phyloP scores from a whole-genome alignment of 2,797 vertebrate species.

The Rhinophrynus dorsalis region DNA sequence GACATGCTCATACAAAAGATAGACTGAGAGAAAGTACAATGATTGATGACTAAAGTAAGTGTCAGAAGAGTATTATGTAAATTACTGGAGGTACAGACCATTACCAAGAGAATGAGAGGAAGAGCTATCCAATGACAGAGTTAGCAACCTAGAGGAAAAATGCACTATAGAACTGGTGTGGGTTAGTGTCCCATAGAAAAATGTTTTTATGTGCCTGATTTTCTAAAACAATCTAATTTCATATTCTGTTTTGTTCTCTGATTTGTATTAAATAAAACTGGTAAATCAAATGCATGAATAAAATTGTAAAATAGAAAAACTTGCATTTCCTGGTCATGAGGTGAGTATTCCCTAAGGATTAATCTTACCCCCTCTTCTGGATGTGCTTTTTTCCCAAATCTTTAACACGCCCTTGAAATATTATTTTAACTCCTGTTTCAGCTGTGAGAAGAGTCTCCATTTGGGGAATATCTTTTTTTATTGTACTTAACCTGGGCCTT shows the following conservation, averaged over 20 bases:
- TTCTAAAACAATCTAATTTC: slow-evolving; percentile 88
- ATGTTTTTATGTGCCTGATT: slow-evolving; percentile 96
- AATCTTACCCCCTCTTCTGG: too few species aligned
- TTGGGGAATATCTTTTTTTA: too few species aligned
- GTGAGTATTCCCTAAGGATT: too few species aligned
- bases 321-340: too few species aligned
- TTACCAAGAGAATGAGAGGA: slow-evolving; percentile 84
- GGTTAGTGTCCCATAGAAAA: slow-evolving; percentile 86
- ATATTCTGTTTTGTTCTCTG: slow-evolving; percentile 76
- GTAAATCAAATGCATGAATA: slow-evolving; percentile 69
- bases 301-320: slow-evolving; percentile 50
- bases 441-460: too few species aligned
- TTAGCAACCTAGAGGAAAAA: slow-evolving; percentile 70
- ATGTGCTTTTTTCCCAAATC: too few species aligned
- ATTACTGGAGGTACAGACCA: slow-evolving; percentile 96
- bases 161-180: slow-evolving; percentile 78
- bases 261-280: slow-evolving; percentile 66
- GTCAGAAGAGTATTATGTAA: slow-evolving; percentile 99
- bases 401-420: too few species aligned
- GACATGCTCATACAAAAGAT: slow-evolving; percentile 99
- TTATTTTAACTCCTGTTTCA: too few species aligned
- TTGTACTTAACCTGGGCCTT: too few species aligned
- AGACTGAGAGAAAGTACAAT: slow-evolving; percentile 93
- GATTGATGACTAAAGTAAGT: slow-evolving; percentile 99
- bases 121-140: slow-evolving; percentile 53